A percentile compares a stretch with the other conserved stretches of the same genome.
Conservation (phyloP, 2,888 invertebrate genomes). For the Gymnoscelis rufifasciata region DNA sequence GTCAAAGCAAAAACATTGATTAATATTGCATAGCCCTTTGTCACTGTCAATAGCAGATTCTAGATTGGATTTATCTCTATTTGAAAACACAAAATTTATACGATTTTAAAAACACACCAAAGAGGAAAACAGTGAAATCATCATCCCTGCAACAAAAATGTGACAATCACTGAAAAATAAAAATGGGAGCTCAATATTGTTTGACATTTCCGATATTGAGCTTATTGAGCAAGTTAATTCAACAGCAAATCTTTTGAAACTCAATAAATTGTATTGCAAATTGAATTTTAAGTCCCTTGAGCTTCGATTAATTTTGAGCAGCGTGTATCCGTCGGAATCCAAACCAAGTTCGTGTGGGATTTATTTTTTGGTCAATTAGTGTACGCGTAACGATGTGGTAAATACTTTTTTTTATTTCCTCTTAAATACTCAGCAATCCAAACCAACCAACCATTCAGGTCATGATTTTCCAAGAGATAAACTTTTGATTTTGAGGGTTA, state of each 20-base stretch:
- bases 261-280: conserved; percentile 32
- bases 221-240: conserved; percentile 6
- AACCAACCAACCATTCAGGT: neutral
- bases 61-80: no score
- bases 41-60: no score
- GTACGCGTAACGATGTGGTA: neutral
- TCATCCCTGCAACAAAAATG: no score
- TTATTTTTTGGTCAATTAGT: conserved; percentile 8
- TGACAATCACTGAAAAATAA: neutral
- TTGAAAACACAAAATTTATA: no score
- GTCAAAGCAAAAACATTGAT: no score
- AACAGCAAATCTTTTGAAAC: conserved; percentile 21
- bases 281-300: conserved; percentile 34
- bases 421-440: no score
- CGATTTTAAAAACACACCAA: no score
- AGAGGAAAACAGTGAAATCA: no score
- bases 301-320: conserved; percentile 23
- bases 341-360: conserved; percentile 1
- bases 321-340: conserved; percentile 17
- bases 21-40: no score
- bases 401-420: neutral
- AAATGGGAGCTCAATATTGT: neutral
- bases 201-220: conserved; percentile 2
- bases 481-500: no score
- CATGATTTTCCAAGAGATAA: no score